Evolutionary conservation across 2,888 invertebrate genomes (phyloP).

Genomic region (Drosophila koepferae): DNA sequence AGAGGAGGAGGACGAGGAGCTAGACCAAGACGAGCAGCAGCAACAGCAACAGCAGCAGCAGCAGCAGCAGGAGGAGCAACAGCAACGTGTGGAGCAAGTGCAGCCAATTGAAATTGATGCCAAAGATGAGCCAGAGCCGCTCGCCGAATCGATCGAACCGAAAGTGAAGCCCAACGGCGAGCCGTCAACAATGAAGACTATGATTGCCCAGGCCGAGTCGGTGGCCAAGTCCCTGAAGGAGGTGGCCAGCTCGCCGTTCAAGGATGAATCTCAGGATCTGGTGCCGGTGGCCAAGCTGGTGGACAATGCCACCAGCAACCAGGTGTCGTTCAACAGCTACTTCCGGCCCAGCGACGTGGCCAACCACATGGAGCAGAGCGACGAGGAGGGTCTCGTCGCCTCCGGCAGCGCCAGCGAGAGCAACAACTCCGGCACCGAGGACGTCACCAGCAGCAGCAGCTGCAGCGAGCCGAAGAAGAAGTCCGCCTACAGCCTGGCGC

Average conservation of each 20-base stretch:
- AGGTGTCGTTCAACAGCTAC: slow-evolving; percentile 88
- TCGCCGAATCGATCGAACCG: slow-evolving; percentile 83
- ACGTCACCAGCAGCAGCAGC: slow-evolving; percentile 83
- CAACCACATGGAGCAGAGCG: slow-evolving; percentile 86
- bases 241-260: slow-evolving; percentile 84
- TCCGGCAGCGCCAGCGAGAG: slow-evolving; percentile 92
- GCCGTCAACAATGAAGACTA: slow-evolving; percentile 84
- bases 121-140: neutral
- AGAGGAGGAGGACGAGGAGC: slow-evolving; percentile 48
- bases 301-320: slow-evolving; percentile 89
- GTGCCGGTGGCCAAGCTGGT: slow-evolving; percentile 92
- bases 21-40: slow-evolving; percentile 17
- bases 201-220: slow-evolving; percentile 86
- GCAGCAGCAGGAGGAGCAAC: slow-evolving; percentile 22
- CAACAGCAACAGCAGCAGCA: slow-evolving; percentile 59
- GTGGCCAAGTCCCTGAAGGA: slow-evolving; percentile 84
- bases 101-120: neutral
- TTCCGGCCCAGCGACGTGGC: slow-evolving; percentile 86
- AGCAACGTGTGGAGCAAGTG: neutral
- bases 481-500: slow-evolving; percentile 97
- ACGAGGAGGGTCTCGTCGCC: slow-evolving; percentile 92
- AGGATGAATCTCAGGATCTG: slow-evolving; percentile 88
- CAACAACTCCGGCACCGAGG: slow-evolving; percentile 93
- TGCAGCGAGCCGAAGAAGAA: slow-evolving; percentile 89
- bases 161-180: neutral